A percentile compares a stretch with the other conserved stretches of the same genome.
Conservation (phyloP, 1,140 invertebrate genomes). For the Asbolus verrucosus region DNA sequence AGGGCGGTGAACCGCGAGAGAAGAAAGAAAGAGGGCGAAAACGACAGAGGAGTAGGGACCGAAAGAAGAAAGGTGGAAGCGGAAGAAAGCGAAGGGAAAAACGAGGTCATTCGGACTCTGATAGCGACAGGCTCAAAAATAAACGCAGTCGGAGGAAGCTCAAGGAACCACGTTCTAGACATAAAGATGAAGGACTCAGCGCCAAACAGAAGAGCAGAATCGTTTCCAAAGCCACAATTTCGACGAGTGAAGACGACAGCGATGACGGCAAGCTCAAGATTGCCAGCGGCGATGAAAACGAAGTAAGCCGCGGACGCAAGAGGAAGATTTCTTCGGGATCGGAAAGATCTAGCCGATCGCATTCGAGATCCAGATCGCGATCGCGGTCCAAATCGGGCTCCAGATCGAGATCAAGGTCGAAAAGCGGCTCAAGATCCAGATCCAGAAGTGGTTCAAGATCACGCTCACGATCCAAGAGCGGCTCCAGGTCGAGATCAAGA, state of each 20-base stretch:
- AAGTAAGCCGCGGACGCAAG: constrained; percentile 65
- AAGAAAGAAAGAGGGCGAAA: constrained; percentile 68
- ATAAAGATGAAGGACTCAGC: constrained; percentile 75
- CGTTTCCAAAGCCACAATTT: constrained; percentile 95
- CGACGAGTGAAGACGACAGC: constrained; percentile 92
- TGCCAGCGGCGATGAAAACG: constrained; percentile 71
- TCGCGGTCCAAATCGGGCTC: constrained; percentile 54
- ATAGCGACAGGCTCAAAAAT: constrained; percentile 73
- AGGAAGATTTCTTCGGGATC: constrained; percentile 67
- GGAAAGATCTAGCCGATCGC: constrained; percentile 61
- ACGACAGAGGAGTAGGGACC: constrained; percentile 63
- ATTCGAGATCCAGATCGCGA: constrained; percentile 56
- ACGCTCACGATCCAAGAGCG: constrained; percentile 62
- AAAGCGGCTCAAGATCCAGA: constrained; percentile 60
- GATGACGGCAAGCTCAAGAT: constrained; percentile 76
- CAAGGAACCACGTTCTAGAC: constrained; percentile 59
- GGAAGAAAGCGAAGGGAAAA: constrained; percentile 67
- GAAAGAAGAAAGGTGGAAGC: constrained; percentile 46
- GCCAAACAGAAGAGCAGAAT: constrained; percentile 89
- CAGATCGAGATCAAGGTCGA: constrained; percentile 56
- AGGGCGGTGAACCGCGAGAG: constrained; percentile 59
- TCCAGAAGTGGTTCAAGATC: constrained; percentile 62
- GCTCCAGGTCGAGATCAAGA: constrained; percentile 60
- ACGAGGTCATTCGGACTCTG: constrained; percentile 69
- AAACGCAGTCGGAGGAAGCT: constrained; percentile 70